Conservation (phyloP, 2,888 invertebrate genomes). For the Ectropis crepuscularia region DNA sequence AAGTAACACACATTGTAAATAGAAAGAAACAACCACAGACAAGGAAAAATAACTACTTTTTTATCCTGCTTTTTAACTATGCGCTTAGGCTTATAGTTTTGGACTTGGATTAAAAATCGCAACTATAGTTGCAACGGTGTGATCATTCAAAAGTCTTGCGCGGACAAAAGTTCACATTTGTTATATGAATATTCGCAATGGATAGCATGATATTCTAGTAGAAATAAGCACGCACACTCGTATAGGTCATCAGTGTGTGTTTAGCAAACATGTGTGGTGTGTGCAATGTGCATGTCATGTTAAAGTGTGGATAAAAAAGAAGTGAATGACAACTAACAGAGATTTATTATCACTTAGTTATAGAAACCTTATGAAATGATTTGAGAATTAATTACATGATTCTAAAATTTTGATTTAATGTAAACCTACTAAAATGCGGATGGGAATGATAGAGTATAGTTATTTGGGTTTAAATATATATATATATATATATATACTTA, state of each 20-base stretch:
- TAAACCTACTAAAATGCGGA: slow-evolving; percentile 8
- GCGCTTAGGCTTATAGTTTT: too few species aligned
- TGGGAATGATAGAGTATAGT: not conserved
- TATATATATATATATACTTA: not conserved
- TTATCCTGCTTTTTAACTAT: too few species aligned
- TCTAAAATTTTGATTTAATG: slow-evolving; percentile 8
- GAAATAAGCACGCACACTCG: not conserved
- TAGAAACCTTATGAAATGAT: not conserved
- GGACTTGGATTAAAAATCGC: too few species aligned
- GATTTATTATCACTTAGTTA: slow-evolving; percentile 1
- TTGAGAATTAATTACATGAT: not conserved
- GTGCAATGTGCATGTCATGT: slow-evolving; percentile 56
- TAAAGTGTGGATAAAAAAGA: slow-evolving; percentile 76
- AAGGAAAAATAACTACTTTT: too few species aligned
- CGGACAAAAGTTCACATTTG: too few species aligned
- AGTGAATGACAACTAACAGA: slow-evolving; percentile 77
- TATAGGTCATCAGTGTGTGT: slow-evolving; percentile 41
- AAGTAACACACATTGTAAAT: too few species aligned
- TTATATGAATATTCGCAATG: too few species aligned
- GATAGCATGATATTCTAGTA: not conserved
- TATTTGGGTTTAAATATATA: not conserved
- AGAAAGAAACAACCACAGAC: too few species aligned
- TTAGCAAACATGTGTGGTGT: slow-evolving; percentile 45
- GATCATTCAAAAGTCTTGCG: too few species aligned
- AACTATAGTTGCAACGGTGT: too few species aligned